Evolutionary conservation across 2,888 invertebrate species (phyloP), one percentile per base, ranked within the genome.

Genomic region (Drosophila nr. fundita): DNA sequence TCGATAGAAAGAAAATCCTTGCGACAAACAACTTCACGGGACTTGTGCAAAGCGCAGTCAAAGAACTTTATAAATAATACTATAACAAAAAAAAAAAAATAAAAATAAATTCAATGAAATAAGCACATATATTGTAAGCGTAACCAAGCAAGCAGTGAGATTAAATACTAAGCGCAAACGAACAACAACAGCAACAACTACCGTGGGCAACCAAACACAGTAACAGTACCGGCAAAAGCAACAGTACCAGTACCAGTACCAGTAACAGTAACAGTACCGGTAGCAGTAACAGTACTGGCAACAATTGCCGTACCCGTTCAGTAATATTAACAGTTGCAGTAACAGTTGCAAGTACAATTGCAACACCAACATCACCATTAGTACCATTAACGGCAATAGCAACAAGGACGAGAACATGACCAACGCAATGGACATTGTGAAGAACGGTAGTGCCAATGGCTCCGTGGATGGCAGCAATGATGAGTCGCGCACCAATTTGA

Each of bases 401-500:
- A 65, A 64, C 50, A 68, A 59, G 68, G 69, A 73, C 59, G 72
- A 71, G 63, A 92, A 88, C 78, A 93, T 93, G 93, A 93, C 93
- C 76, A 93, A 93, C 90, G 92, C 92, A 77, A 92, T 93, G 92
- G 95, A 96, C 91, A 96, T 97, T 92, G 92, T 97, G 93, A 97
- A 97, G 93, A 97, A 97, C 94, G 97, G 97, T 93, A 92, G 92
- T 80, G 83, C 92, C 82, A 92, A 92, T 53, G 93, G 92, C 45
- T 92, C 92, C 70, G 92, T 92, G 34, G 93, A 92, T 70, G 96
- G 96, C 92, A 96, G 96, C 93, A 96, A 96, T 93, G 98, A 98
- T 94, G 98, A 98, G 94, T 98, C 97, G 93, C 98, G 98, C 95
- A 97, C 97, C 76, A 98, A 98, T 94, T 95, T 98, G 87, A 98